phyloP scores from a whole-genome alignment of 1,140 invertebrate genomes.

The Spodoptera litura region DNA sequence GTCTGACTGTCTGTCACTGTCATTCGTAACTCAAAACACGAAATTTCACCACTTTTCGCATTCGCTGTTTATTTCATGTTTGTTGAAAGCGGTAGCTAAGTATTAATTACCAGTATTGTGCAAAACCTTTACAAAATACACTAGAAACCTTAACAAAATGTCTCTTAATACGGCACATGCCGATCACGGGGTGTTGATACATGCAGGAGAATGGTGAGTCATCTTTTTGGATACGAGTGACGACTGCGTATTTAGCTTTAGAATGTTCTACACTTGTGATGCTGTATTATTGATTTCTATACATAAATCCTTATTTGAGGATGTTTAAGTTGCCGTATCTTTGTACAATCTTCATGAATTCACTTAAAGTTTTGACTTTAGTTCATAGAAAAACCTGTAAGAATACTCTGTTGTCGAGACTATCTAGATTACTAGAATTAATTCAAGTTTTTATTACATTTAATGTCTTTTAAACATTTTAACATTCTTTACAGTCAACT shows the following conservation, averaged over 20 bases:
- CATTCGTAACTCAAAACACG: background rate
- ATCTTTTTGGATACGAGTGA: constrained; percentile 47
- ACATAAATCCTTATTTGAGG: background rate
- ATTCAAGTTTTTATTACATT: no score
- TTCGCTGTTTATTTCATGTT: constrained; percentile 2
- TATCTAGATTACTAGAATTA: no score
- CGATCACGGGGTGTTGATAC: constrained; percentile 96
- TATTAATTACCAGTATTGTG: background rate
- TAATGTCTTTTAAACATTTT: no score
- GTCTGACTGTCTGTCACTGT: no score
- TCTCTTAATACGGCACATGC: constrained; percentile 97
- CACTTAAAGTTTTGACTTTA: no score
- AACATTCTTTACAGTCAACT: no score
- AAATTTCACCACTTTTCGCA: background rate
- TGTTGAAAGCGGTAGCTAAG: constrained; percentile 7
- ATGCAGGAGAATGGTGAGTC: constrained; percentile 95
- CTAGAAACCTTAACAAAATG: constrained; percentile 87
- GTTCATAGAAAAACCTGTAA: no score
- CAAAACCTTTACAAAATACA: background rate
- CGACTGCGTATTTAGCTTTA: constrained; percentile 35
- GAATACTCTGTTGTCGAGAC: no score
- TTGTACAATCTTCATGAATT: no score
- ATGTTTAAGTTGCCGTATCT: no score
- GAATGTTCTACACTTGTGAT: constrained; percentile 52
- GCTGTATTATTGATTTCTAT: constrained; percentile 29